Evolutionary conservation across 2,797 vertebrate genomes (phyloP).

Genomic region (Sebastes jordani): DNA sequence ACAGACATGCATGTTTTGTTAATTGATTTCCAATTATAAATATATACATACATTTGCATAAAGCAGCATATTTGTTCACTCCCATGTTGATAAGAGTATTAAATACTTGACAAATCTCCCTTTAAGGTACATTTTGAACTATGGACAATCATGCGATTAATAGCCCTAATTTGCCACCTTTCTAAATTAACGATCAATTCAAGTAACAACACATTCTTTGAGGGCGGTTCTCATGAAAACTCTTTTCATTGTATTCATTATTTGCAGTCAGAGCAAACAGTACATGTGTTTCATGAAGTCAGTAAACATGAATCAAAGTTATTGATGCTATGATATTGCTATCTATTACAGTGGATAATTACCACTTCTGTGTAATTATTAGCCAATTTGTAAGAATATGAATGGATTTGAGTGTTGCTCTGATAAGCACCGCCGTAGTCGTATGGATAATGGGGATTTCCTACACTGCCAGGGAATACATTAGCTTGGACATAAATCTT

Average conservation of each 20-base stretch:
- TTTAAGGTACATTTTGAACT: too few relatives aligned
- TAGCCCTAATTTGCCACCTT: not conserved
- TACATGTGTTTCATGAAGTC: not conserved
- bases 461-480: constrained; percentile 37
- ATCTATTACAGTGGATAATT: constrained; percentile 41
- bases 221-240: not conserved
- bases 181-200: not conserved
- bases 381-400: constrained; percentile 19
- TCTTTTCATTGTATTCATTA: not conserved
- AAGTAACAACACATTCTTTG: not conserved
- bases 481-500: constrained; percentile 63
- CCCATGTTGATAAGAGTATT: too few relatives aligned
- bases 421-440: constrained; percentile 35
- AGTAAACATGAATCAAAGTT: constrained; percentile 7
- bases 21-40: too few relatives aligned
- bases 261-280: not conserved
- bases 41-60: too few relatives aligned
- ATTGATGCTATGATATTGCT: constrained; percentile 29
- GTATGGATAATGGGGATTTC: constrained; percentile 54
- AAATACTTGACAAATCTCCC: too few relatives aligned
- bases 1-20: too few relatives aligned
- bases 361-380: constrained; percentile 30
- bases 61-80: too few relatives aligned
- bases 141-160: too few relatives aligned
- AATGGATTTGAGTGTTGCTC: constrained; percentile 15